Conservation (phyloP, 2,888 invertebrate genomes). For the Drosophila ochracea region DNA sequence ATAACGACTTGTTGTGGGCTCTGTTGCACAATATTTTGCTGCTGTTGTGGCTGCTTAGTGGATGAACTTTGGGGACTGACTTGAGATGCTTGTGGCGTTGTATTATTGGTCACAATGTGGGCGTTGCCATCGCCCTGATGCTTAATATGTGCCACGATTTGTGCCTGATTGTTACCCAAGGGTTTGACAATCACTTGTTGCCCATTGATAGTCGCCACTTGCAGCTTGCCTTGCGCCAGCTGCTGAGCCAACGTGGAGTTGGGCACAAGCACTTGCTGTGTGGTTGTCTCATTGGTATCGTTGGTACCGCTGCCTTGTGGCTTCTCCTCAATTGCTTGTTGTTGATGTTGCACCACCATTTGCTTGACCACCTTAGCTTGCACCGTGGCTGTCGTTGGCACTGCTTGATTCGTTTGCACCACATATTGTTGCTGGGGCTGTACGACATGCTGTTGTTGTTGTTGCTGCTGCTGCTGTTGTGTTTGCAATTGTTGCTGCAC, state of each 20-base stretch:
- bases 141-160: slow-evolving; percentile 91
- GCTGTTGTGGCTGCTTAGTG: slow-evolving; percentile 48
- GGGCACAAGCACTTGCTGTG: slow-evolving; percentile 91
- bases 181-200: slow-evolving; percentile 93
- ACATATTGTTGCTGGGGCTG: slow-evolving; percentile 80
- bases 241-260: slow-evolving; percentile 92
- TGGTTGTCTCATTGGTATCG: slow-evolving; percentile 68
- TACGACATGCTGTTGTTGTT: slow-evolving; percentile 72
- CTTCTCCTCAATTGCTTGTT: slow-evolving; percentile 63
- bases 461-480: slow-evolving; percentile 47
- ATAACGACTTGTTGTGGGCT: slow-evolving; percentile 50
- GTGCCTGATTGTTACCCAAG: slow-evolving; percentile 91
- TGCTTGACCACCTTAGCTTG: slow-evolving; percentile 76
- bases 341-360: slow-evolving; percentile 72
- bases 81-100: slow-evolving; percentile 74
- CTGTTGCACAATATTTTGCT: slow-evolving; percentile 48
- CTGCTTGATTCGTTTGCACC: slow-evolving; percentile 68
- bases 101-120: slow-evolving; percentile 83
- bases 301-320: slow-evolving; percentile 81
- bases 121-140: slow-evolving; percentile 86
- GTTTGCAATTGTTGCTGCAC: slow-evolving; percentile 73
- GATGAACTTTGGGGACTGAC: slow-evolving; percentile 69
- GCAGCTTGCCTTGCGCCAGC: slow-evolving; percentile 92
- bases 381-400: slow-evolving; percentile 62
- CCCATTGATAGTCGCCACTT: slow-evolving; percentile 93